Percentiles rank a stretch among this genome's conserved stretches.
Evolutionary conservation across 2,113 vertebrate species (phyloP).

Genomic region (Vidua chalybeata): DNA sequence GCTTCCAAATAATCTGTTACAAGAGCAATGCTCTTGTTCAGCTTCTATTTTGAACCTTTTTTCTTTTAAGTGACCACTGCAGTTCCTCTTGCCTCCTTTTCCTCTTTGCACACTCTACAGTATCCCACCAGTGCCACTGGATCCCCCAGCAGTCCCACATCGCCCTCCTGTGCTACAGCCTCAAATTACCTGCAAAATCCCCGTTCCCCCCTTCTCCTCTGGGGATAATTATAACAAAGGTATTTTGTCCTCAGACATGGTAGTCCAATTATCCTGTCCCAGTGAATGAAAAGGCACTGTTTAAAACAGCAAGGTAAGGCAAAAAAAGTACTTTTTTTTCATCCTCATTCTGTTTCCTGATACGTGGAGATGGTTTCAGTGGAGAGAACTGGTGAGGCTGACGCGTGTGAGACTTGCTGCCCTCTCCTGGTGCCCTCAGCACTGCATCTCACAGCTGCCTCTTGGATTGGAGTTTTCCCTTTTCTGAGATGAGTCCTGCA

Average conservation of each 20-base stretch:
- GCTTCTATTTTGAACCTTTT: not conserved
- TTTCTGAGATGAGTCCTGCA: conserved; percentile 14
- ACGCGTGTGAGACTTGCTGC: not conserved
- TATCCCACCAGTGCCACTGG: not conserved
- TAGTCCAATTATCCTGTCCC: not conserved
- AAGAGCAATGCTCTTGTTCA: not conserved
- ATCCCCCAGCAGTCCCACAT: not conserved
- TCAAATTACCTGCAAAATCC: not conserved
- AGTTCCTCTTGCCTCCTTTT: not conserved
- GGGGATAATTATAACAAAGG: not conserved
- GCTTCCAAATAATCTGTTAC: not conserved
- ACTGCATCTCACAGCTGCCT: not conserved
- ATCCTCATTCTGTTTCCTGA: not conserved
- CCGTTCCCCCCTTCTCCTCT: not conserved
- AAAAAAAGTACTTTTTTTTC: not conserved
- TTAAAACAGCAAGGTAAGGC: not conserved
- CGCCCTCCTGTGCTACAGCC: not conserved
- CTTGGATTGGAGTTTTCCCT: not conserved
- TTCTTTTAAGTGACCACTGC: not conserved
- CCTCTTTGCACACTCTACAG: not conserved
- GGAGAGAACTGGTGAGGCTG: not conserved
- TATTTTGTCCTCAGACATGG: not conserved
- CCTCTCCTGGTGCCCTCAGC: conserved; percentile 26
- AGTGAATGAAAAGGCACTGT: not conserved
- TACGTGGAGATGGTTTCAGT: not conserved